Evolutionary conservation across 2,888 invertebrate species (phyloP), one percentile per base, ranked within the genome.

Genomic region (Helicoverpa assulta): DNA sequence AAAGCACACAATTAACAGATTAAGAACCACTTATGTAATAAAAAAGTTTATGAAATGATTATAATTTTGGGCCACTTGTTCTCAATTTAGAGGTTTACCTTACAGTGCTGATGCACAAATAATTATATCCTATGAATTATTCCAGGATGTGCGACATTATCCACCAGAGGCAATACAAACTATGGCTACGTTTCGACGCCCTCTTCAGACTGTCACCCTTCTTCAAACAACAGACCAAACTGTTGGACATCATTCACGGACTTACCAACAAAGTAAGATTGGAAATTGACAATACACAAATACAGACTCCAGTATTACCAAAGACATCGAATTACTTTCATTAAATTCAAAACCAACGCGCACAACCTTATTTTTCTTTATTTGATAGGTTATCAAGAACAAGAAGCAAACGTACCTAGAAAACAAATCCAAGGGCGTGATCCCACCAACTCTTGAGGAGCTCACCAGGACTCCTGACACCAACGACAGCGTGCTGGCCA

Each of bases 141-240:
- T 91, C 54, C 85, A 96, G 96, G 83, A 97, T 98, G 98, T 98
- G 98, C 86, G 98, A 98, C 81, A 98, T 98, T 64, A 96, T 98
- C 7, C 98, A 98, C 85, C 96, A 97, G 79, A 96, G 98, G 61
- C 98, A 98, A 86, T 97, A 97, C 75, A 97, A 97, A 88, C 89
- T 98, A 33, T 97, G 97, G 96, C 92, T 98, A 59, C 96, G 98
- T 74, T 96, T 97, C 18, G 97, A 98, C 79, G 90, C 97, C 73
- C 91, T 98, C 51, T 98, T 98, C 92, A 97, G 97, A 81, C 90
- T 97, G 6, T 97, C 98, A 5, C 96, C 96, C 37, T 96, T 97
- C 89, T 97, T 96, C 56, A 96, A 97, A 85, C 96, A 97, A 80
- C 98, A 98, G 88, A 96, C 96, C 12, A 94, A 96, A 64, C 96